Base-by-base conservation (phyloP, 2,113 vertebrate genomes). In the Oriolus oriolus region DNA sequence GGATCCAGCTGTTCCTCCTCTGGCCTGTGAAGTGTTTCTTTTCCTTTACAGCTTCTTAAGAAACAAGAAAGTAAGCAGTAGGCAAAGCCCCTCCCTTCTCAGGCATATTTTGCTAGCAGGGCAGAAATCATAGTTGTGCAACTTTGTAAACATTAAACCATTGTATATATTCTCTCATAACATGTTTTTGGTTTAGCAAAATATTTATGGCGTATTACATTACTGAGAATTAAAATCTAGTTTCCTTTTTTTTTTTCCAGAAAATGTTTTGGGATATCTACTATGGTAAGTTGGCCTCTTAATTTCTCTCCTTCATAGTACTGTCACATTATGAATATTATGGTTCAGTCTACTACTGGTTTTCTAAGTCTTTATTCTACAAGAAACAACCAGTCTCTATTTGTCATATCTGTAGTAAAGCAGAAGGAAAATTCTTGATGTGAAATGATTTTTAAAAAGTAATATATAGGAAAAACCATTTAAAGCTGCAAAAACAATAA, bases 231-330 rank as follows among this genome's bases (percentile, higher is more conserved):
- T 93, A 57, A 87, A 85, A 81, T 69, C 21, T 54, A 3, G 57
- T 80, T 68, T 31, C 10, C 8, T 26, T 27, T 35, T 39, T 49
- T 49, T 47, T 52, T 53, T 92, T 35, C 14, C 60, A 98, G 98
- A 27, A 96, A 35, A 56, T 92, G 13, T 98, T 98, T 95, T 97
- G 97, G 97, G 94, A 80, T 17, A n/a, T 28, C 80, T 98, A 98
- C 80, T 89, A 97, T 1, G 96, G 98, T 98, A 97, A 97, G 97
- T 22, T 68, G 24, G 7, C 16, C 37, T 74, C 63, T 93, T 71
- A 39, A 59, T 69, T 82, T 88, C 30, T 66, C 15, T 90, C 24
- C 31, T 70, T 84, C 39, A 42, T 20, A 41, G 37, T 2, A 4
- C 8, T 59, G 8, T 71, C n/a, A 18, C 20, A 30, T 30, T 24